A percentile compares a stretch with the other conserved stretches of the same genome.
Conservation (phyloP, 2,113 vertebrate species). For the Callospermophilus lateralis region DNA sequence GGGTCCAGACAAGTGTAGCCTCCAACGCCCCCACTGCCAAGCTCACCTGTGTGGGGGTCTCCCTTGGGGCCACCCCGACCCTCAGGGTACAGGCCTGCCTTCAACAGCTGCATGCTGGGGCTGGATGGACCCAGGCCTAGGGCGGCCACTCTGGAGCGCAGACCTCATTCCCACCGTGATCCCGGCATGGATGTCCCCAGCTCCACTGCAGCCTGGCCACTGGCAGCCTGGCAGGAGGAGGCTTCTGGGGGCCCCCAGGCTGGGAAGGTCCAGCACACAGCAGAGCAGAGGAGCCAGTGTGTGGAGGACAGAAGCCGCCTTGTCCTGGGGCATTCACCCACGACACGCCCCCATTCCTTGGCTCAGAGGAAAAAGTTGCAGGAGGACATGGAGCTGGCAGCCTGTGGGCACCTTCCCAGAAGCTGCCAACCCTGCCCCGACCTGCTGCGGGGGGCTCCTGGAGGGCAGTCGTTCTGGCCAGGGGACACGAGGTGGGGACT, state of each 20-base stretch:
- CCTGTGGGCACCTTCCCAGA: background rate
- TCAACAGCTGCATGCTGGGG: background rate
- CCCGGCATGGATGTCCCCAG: background rate
- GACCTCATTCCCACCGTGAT: background rate
- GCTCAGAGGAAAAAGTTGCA: background rate
- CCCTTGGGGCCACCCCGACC: background rate
- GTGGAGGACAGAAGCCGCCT: constrained; percentile 63
- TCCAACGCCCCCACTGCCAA: background rate
- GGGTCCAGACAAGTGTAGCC: no score
- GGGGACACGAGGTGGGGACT: background rate
- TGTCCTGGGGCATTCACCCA: background rate
- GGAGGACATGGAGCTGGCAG: fast-evolving
- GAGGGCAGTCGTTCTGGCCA: fast-evolving
- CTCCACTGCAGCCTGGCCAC: background rate
- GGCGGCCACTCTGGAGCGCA: background rate
- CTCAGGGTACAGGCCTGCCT: background rate
- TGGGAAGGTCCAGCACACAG: background rate
- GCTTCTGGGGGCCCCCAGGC: constrained; percentile 32
- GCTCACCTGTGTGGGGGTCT: constrained; percentile 24
- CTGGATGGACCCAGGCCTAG: background rate
- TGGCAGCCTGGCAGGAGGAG: background rate
- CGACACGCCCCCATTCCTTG: background rate
- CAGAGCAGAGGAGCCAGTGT: background rate
- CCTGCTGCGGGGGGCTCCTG: background rate
- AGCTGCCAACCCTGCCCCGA: background rate